Conservation (phyloP, 2,888 invertebrate genomes). For the Seira ritae region DNA sequence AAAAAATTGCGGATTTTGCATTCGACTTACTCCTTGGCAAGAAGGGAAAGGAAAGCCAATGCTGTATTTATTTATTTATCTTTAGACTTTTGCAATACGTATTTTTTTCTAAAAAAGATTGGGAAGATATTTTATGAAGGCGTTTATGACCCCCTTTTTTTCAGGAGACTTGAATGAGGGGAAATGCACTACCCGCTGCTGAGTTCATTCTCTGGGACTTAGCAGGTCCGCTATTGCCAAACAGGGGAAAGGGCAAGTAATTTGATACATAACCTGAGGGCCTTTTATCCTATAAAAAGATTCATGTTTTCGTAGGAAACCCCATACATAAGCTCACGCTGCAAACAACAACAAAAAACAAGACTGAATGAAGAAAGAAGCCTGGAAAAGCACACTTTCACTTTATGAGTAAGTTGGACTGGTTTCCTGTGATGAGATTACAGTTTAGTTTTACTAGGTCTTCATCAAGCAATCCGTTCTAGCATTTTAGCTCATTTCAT, state of each 20-base stretch:
- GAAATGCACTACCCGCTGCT: too few relatives aligned
- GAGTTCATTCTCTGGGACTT: too few relatives aligned
- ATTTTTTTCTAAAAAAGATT: too few relatives aligned
- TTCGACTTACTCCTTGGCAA: too few relatives aligned
- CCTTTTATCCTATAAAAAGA: not conserved
- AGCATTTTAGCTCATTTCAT: conserved; percentile 7
- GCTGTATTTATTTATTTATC: too few relatives aligned
- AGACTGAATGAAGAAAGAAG: not conserved
- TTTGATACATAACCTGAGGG: conserved; percentile 17
- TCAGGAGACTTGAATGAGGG: not conserved
- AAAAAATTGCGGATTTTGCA: too few relatives aligned
- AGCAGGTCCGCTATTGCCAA: not conserved
- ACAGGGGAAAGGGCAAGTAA: conserved; percentile 12
- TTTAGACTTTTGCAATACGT: too few relatives aligned
- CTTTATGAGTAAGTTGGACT: not conserved
- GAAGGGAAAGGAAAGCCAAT: too few relatives aligned
- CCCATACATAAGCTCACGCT: not conserved
- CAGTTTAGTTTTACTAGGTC: not conserved
- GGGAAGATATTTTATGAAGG: too few relatives aligned
- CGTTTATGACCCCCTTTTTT: too few relatives aligned
- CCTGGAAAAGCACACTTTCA: not conserved
- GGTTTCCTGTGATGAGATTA: conserved; percentile 13
- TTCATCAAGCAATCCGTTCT: not conserved
- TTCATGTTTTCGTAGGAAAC: not conserved
- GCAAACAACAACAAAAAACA: not conserved